Evolutionary conservation across 37 sponge, comb jelly and placozoan genomes (phyloP), one percentile per base, ranked within the genome.

Genomic region (Axinella damicornis): DNA sequence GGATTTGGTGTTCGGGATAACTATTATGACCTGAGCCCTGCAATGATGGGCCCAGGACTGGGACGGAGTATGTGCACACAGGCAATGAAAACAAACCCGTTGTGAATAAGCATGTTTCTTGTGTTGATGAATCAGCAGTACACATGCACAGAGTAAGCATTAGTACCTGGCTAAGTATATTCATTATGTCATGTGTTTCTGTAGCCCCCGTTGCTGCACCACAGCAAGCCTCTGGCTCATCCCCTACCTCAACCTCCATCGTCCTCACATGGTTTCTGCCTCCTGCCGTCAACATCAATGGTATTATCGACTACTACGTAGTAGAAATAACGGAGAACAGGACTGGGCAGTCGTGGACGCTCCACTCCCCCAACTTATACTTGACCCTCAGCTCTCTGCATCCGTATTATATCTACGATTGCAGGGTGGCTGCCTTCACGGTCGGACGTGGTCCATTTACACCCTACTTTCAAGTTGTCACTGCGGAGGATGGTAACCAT

Each of bases 331-430:
- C 56, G 53, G 57, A 65, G 28, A n/a, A 27, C 1, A 28, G 66
- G 27, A 66, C 68, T 18, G 56, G 54, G 14, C 33, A 58, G 16
- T 33, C 20, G 0, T 76, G 57, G 59, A 75, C 37, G 6, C 39
- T 66, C 25, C 22, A 54, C 2, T 38, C 76, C 36, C 0, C 33
- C 16, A 57, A 70, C 32, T 14, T 30, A 36, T 9, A 46, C 6
- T 46, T 46, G 4, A 46, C 46, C 46, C 46, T 46, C 9, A 4
- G 4, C 46, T 67, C 61, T 12, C 71, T 85, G 4, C 78, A 77
- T 62, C 86, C 86, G 6, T 85, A 63, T 78, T 77, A 77, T 22
- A 11, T 28, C 28, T 85, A 85, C 19, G 62, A 69, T 30, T 77
- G 57, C 28, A 54, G 35, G 17, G 78, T 85, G 34, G 54, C 78